Base-by-base conservation (phyloP, 2,888 invertebrate genomes). In the Adineta ricciae region DNA sequence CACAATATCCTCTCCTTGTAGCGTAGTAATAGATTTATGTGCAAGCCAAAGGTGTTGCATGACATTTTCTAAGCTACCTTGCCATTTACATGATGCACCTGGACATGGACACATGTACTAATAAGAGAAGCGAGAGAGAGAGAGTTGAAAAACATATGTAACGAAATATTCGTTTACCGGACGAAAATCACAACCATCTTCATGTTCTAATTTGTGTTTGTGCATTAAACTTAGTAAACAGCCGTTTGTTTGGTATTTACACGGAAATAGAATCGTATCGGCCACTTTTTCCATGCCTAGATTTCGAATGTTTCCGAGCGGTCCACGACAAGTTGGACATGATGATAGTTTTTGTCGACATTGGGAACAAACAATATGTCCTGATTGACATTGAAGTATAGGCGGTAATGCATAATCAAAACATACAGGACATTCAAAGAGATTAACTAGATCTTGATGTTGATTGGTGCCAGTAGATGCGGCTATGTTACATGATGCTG, bases 221-320 rank as follows among this genome's bases (percentile, higher is more conserved):
- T 97, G 95, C 46, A 96, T 94, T 36, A 97, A 92, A 24, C 96
- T 95, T 88, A 94, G 94, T 32, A 94, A 93, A 90, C 99, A 99
- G 84, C 99, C 99, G 87, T 96, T 96, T 88, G 94, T 94, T 85
- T 95, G 95, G 92, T 97, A 99, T 92, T 97, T 97, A 92, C 99
- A 99, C 0, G 99, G 98, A 89, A 99, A 99, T 93, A 96, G 95
- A 83, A 99, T 95, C 88, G 96, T 97, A 88, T 95, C 95, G 72
- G 99, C 99, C 56, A 99, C 97, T 91, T 99, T 99, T 90, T 99
- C 99, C 97, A 99, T 97, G 52, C 97, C 98, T 90, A 99, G 92
- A 91, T 99, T 99, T 87, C 99, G 93, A 88, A 99, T 85, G 41
- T 89, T 89, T 92, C 92, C 92, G 90, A 98, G 92, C 54, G 97